These are phyloP conservation scores for Tinamus major DNA, from an alignment of 2,797 vertebrate genomes.

Conservation along the genomic window DNA sequence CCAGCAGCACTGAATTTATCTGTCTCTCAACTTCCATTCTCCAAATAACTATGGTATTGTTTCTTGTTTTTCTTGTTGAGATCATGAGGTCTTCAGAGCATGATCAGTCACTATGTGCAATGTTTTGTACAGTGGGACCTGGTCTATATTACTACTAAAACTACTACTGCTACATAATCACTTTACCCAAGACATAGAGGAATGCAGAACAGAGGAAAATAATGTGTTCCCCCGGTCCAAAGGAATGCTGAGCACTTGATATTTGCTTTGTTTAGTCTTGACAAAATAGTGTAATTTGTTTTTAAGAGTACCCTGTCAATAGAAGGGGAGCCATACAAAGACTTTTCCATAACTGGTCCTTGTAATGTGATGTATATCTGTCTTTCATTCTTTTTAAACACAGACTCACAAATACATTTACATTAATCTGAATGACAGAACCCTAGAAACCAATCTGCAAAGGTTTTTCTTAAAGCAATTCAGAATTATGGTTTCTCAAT, in stretches of 20 bases:
- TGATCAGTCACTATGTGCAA: neutral
- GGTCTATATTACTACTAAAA: neutral
- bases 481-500: neutral
- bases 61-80: neutral
- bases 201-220: neutral
- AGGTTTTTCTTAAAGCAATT: neutral
- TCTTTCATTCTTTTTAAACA: neutral
- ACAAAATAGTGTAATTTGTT: neutral
- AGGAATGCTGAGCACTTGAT: neutral
- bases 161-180: neutral
- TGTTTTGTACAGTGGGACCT: neutral
- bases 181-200: neutral
- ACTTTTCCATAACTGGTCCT: neutral
- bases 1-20: neutral
- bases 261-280: neutral
- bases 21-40: neutral
- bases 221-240: neutral
- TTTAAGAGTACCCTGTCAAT: neutral
- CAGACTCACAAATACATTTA: neutral
- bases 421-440: neutral
- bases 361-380: neutral
- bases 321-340: neutral
- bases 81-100: neutral
- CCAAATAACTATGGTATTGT: neutral
- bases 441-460: neutral